Base-by-base conservation (phyloP, 2,797 vertebrate genomes). In the Characodon lateralis region DNA sequence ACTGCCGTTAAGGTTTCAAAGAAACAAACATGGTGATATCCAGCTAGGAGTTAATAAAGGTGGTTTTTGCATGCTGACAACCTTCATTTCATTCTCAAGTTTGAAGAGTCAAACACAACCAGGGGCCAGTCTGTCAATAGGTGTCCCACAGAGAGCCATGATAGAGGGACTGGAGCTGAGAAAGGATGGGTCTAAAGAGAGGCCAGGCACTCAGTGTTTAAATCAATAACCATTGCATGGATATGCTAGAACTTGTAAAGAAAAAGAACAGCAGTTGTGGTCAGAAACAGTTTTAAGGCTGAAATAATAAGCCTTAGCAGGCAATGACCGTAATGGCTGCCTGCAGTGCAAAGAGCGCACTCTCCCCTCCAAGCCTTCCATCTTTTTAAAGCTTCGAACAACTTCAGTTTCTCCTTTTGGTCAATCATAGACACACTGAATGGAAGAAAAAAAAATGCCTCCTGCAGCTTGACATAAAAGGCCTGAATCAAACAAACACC, bases 71-170 rank as follows among this genome's bases (percentile, higher is more conserved):
- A 96, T 96, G 96, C 96, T 97, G 96, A 97, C 96, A 97, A 94
- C 91, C 87, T 94, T 91, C 88, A 97, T 97, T 97, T 96, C 80
- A 96, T 95, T 95, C 92, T 91, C 91, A 94, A 94, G 94, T 97
- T 96, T 97, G 96, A 97, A 95, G 96, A 96, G 94, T 96, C 95
- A 97, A 96, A 97, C 93, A 94, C 94, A 95, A 95, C 89, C 95
- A 95, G 96, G 95, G 97, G 96, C 95, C 96, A 95, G 95, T 95
- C 92, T 96, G 93, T 93, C 95, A 93, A 97, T 96, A 95, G 96
- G 96, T 91, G 89, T 96, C 97, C 97, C 96, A 96, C 97, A 95
- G 97, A 95, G 97, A 95, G 89, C 89, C 92, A 89, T 76, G 85
- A 89, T 85, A 77, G 85, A 89, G 66, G 90, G 90, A 88, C 72